These are phyloP conservation scores for Bimastos eiseni DNA, from an alignment of 2,888 invertebrate genomes.

Conservation along the genomic window DNA sequence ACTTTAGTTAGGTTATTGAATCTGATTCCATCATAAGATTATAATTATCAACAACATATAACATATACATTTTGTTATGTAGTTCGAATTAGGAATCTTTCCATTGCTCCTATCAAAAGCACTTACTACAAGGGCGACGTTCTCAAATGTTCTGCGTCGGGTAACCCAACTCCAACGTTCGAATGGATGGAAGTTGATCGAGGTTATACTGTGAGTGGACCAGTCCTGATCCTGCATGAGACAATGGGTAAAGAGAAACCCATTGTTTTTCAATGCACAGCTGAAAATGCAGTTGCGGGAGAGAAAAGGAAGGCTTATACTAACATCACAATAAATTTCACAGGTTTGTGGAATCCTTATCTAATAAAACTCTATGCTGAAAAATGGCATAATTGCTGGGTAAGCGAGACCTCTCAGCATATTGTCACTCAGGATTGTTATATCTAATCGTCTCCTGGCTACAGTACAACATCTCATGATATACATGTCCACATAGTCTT, in stretches of 20 bases:
- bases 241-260: not conserved
- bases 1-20: no score
- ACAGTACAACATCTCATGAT: no score
- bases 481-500: no score
- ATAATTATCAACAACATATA: not conserved
- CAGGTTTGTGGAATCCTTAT: no score
- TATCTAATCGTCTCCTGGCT: no score
- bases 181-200: not conserved
- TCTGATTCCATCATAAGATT: not conserved
- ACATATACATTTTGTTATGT: not conserved
- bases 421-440: no score
- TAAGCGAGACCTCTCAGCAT: no score
- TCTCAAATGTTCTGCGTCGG: not conserved
- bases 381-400: no score
- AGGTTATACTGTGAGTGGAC: not conserved
- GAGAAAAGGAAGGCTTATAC: not conserved
- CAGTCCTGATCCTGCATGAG: not conserved
- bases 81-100: not conserved
- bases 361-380: not conserved
- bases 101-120: not conserved
- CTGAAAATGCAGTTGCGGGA: not conserved
- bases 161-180: not conserved
- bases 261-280: not conserved
- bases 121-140: not conserved
- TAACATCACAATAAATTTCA: not conserved